phyloP scores from a whole-genome alignment of 2,113 vertebrate genomes.

The Stegastes partitus region DNA sequence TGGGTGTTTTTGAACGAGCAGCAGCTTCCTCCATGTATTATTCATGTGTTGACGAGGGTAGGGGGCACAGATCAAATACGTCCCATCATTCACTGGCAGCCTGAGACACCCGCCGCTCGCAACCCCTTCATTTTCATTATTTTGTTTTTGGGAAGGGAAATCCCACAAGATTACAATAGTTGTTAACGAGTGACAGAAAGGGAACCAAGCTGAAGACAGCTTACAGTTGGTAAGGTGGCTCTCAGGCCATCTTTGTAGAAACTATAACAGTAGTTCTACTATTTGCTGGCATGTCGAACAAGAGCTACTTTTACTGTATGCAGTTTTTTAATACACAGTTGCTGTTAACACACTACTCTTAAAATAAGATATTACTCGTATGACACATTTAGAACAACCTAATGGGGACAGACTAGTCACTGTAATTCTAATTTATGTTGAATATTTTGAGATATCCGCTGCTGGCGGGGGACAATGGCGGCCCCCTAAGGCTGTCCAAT shows the following conservation, averaged over 20 bases:
- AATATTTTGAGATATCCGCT: conserved; percentile 1
- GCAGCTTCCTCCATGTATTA: conserved; percentile 39
- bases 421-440: background rate
- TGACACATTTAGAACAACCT: background rate
- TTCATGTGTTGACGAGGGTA: conserved; percentile 37
- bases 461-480: background rate
- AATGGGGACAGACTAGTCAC: background rate
- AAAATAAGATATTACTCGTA: background rate
- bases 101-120: conserved; percentile 4
- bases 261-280: background rate
- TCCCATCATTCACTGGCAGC: conserved; percentile 28
- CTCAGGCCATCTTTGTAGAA: background rate
- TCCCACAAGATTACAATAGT: conserved; percentile 1
- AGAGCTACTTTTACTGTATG: background rate
- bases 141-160: conserved; percentile 13
- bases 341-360: background rate
- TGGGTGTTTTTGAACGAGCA: conserved; percentile 24
- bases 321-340: background rate
- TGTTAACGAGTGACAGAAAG: conserved; percentile 13
- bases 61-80: conserved; percentile 51
- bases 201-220: background rate
- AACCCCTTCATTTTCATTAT: conserved; percentile 18
- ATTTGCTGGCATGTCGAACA: background rate
- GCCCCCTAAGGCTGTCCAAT: conserved; percentile 12
- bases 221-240: conserved; percentile 1